phyloP scores from a whole-genome alignment of 2,888 invertebrate species.

The Zele albiditarsus region DNA sequence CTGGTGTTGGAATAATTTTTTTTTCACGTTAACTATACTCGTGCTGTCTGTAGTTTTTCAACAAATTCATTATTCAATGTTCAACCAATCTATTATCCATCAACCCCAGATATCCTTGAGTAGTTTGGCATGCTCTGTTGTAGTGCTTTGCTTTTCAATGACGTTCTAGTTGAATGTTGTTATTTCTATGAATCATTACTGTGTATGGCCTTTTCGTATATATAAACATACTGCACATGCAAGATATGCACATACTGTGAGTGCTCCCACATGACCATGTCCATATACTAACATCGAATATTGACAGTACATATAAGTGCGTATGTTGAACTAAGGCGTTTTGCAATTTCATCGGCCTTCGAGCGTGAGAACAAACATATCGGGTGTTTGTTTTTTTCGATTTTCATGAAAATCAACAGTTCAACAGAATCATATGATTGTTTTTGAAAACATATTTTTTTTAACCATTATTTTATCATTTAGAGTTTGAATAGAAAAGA shows the following conservation, averaged over 20 bases:
- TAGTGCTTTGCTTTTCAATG: constrained; percentile 34
- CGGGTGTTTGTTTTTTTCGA: neutral
- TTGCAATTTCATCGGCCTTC: neutral
- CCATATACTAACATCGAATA: neutral
- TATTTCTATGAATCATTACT: constrained; percentile 16
- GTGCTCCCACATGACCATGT: neutral
- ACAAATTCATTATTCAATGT: neutral
- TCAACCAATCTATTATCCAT: neutral
- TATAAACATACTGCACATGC: neutral
- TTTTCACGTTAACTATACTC: neutral
- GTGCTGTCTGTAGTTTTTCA: neutral
- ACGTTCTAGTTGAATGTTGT: constrained; percentile 22
- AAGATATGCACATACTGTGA: neutral
- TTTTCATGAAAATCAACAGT: neutral
- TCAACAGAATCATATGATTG: too few species aligned
- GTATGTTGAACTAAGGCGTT: neutral
- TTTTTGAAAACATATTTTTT: too few species aligned
- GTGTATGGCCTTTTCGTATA: neutral
- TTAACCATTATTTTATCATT: too few species aligned
- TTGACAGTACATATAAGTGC: neutral
- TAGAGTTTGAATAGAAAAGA: too few species aligned
- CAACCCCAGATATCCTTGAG: neutral
- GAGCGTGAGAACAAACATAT: neutral
- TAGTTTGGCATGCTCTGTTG: constrained; percentile 37
- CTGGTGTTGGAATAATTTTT: neutral